Percentiles rank a stretch among this genome's conserved stretches.
These are phyloP conservation scores for Zosterops pallidus DNA, from an alignment of 2,113 vertebrate genomes.

Conservation along the genomic window DNA sequence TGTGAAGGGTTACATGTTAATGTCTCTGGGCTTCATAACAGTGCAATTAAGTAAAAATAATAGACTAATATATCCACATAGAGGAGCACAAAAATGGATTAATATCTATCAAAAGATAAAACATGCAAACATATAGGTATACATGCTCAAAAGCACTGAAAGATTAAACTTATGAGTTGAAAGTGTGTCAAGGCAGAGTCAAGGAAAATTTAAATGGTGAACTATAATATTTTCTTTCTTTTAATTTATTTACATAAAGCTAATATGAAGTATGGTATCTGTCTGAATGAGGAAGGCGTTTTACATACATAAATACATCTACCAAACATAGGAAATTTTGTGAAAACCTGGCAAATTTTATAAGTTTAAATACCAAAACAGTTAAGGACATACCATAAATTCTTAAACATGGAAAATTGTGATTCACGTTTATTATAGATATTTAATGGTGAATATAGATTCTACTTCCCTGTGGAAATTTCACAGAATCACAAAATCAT, in stretches of 20 bases:
- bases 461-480: background rate
- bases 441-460: background rate
- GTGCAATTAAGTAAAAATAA: constrained; percentile 29
- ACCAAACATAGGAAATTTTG: background rate
- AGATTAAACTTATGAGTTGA: background rate
- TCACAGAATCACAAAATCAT: background rate
- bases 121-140: background rate
- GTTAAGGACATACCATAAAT: background rate
- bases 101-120: background rate
- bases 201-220: background rate
- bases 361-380: background rate
- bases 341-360: background rate
- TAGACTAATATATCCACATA: background rate
- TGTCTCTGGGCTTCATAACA: background rate
- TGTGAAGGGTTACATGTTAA: background rate
- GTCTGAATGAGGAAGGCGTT: background rate
- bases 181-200: background rate
- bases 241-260: background rate
- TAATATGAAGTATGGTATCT: background rate
- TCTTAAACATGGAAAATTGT: background rate
- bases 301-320: background rate
- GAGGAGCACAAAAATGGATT: background rate
- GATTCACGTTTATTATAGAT: background rate
- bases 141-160: background rate
- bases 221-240: background rate